Base-by-base conservation (phyloP, 2,888 invertebrate genomes). In the Caenorhabditis angaria region DNA sequence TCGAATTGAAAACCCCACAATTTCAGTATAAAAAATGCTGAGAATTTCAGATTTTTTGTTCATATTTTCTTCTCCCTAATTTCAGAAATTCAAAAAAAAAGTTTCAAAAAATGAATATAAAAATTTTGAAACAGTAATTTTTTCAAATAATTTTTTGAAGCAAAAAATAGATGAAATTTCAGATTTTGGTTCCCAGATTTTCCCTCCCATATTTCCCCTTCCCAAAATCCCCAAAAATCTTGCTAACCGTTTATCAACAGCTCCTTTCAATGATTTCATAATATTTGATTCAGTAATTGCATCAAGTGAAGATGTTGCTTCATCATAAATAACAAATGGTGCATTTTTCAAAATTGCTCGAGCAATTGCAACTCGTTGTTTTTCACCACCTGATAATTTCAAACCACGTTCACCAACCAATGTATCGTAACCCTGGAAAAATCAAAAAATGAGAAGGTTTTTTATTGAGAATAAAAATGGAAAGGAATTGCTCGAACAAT, bases 361-460 rank as follows among this genome's bases (percentile, higher is more conserved):
- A 0, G 97, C 99, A 85, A 99, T 99, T 3, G 97, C 96, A 2
- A 99, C 95, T 66, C 99, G 91, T 88, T 99, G 99, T 88, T 99
- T 99, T 90, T 99, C 99, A 0, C 99, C 99, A n/a, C 97, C 97
- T 0, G 95, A 96, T 64, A 99, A 90, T 89, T 94, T 95, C 59
- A 95, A 89, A 0, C 95, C 95, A 71, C 95, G 90, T 90, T 99
- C 97, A n/a, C 99, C 99, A 2, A 99, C 97, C 86, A 93, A 92
- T 0, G 92, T 92, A 2, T 91, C 88, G 83, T 92, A 93, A 25
- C 91, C 91, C 72, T 73, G 27, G 18, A 76, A 61, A 32, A 32
- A n/a, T n/a, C n/a, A n/a, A n/a, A n/a, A n/a, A n/a, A n/a, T n/a
- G n/a, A n/a, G n/a, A n/a, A n/a, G n/a, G n/a, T n/a, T n/a, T n/a